Percentiles rank a stretch among this genome's conserved stretches.
These are phyloP conservation scores for Otus sunia DNA, from an alignment of 2,113 vertebrate species.

Conservation along the genomic window DNA sequence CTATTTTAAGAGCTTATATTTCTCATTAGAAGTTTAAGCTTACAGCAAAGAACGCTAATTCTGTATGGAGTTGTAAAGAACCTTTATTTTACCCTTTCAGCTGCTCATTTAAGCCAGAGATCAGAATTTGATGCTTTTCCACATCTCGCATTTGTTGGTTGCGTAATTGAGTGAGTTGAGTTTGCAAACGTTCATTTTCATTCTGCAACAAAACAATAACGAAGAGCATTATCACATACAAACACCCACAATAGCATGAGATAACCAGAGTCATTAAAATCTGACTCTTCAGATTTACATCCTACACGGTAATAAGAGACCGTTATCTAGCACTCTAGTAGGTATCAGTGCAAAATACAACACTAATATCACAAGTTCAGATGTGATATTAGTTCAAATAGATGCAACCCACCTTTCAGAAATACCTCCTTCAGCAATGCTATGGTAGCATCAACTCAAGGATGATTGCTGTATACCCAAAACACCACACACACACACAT, in stretches of 20 bases:
- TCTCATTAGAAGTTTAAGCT: background rate
- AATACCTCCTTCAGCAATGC: background rate
- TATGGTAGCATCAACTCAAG: background rate
- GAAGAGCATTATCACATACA: background rate
- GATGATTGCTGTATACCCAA: background rate
- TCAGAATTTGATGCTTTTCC: conserved; percentile 83
- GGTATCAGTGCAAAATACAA: background rate
- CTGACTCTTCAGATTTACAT: background rate
- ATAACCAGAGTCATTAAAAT: background rate
- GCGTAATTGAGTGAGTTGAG: conserved; percentile 76
- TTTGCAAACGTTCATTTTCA: conserved; percentile 84
- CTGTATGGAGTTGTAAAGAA: background rate
- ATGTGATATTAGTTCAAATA: background rate
- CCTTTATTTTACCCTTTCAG: conserved; percentile 79
- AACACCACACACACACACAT: background rate
- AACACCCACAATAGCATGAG: background rate
- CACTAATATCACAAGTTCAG: background rate
- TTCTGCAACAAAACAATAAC: conserved; percentile 68
- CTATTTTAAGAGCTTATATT: background rate
- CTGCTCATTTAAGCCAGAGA: conserved; percentile 83
- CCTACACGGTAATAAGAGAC: background rate
- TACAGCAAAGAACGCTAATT: background rate
- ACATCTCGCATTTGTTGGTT: conserved; percentile 80
- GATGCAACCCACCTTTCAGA: background rate
- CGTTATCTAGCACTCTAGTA: background rate